Conservation (phyloP, 1,140 invertebrate genomes). For the Diachasmimorpha longicaudata region DNA sequence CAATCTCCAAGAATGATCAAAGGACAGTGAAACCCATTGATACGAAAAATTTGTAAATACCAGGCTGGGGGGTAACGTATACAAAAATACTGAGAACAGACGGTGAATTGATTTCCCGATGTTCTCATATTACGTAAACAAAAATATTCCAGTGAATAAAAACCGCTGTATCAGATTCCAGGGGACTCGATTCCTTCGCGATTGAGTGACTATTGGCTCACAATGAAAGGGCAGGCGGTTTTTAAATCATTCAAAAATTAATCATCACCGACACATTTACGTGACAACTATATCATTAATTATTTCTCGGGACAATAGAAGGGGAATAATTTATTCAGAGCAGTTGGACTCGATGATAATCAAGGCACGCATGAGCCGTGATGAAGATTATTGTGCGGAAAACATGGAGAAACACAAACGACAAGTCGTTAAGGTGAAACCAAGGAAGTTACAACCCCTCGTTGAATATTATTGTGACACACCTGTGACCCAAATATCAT, state of each 20-base stretch:
- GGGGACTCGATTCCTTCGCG: neutral
- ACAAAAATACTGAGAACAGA: slow-evolving; percentile 2
- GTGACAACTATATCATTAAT: neutral
- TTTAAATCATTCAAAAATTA: too few species aligned
- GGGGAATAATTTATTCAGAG: neutral
- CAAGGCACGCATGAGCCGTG: neutral
- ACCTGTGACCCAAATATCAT: neutral
- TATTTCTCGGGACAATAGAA: neutral
- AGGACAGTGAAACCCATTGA: neutral
- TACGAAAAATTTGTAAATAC: neutral
- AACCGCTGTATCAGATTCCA: neutral
- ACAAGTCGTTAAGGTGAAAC: neutral
- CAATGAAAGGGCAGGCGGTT: too few species aligned
- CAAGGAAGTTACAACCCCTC: neutral
- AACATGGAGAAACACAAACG: neutral
- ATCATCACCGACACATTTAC: neutral
- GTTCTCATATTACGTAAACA: slow-evolving; percentile 2
- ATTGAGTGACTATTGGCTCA: too few species aligned
- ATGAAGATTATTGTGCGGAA: neutral
- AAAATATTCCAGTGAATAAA: neutral
- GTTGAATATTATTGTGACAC: neutral
- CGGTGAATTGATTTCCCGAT: neutral
- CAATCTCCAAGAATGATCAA: too few species aligned
- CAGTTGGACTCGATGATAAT: neutral
- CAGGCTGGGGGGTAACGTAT: neutral